A percentile compares a stretch with the other conserved stretches of the same genome.
Evolutionary conservation across 2,113 vertebrate species (phyloP).

Genomic region (Apus apus): DNA sequence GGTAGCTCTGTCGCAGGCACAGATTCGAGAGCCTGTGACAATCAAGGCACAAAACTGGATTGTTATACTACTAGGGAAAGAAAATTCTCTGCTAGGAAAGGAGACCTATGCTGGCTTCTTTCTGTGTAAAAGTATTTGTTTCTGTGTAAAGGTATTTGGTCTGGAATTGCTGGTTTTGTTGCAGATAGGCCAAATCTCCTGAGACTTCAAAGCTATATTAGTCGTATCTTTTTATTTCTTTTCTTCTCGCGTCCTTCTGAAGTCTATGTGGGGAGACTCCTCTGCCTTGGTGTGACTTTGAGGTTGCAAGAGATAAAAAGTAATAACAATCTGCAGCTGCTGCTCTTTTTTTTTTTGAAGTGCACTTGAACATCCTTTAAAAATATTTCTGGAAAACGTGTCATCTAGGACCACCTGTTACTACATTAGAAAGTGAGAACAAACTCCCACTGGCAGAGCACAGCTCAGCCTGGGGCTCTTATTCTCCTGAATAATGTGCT

Average conservation of each 20-base stretch:
- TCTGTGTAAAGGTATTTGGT: background rate
- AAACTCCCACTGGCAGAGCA: background rate
- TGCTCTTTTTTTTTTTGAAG: background rate
- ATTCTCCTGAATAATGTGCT: background rate
- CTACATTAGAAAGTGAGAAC: constrained; percentile 31
- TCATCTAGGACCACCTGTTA: constrained; percentile 23
- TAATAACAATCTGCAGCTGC: constrained; percentile 21
- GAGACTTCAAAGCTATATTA: background rate
- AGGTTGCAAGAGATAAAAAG: background rate
- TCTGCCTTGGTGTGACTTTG: background rate
- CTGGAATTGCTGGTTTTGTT: background rate
- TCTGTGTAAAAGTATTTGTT: too few relatives aligned
- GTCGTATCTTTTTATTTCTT: background rate
- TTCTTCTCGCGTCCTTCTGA: background rate
- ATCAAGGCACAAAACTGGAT: background rate
- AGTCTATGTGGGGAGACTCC: background rate
- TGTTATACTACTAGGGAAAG: background rate
- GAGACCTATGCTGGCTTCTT: background rate
- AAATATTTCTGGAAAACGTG: constrained; percentile 28
- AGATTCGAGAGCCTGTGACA: background rate
- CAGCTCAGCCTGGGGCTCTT: background rate
- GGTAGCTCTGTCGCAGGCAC: background rate
- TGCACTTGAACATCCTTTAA: background rate
- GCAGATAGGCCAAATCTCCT: background rate
- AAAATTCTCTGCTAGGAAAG: background rate